Base-by-base conservation (phyloP, 2,797 vertebrate genomes). In the Notolabrus celidotus region DNA sequence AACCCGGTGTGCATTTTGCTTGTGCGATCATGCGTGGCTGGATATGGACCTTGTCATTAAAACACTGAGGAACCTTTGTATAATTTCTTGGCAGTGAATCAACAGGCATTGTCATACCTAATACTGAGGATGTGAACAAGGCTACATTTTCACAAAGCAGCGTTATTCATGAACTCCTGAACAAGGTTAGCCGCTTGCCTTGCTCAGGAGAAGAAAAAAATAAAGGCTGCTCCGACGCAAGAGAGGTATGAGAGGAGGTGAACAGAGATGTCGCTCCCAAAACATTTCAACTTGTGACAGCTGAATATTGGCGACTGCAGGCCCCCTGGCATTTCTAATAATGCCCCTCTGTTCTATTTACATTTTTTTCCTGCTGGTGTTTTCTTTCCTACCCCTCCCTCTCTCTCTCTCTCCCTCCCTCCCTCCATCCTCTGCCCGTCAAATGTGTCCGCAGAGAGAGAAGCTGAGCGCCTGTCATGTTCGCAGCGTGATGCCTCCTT, bases 391-490 rank as follows among this genome's bases (percentile, higher is more conserved):
- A 57, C 61, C 22, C 59, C 69, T 60, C 53, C 64, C 60, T 64
- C 42, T 29, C 16, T 50, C 56, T 77, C 27, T n/a, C n/a, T n/a
- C n/a, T n/a, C n/a, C n/a, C 16, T 66, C 57, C 78, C 27, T 66
- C 60, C 65, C 60, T 77, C 58, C 74, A 67, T 74, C 73, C 68
- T 71, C 77, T 61, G 51, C 78, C 80, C 87, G 25, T 91, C 88
- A 79, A 81, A 85, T 41, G 73, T 85, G 83, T 86, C 87, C 66
- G 7, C 12, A 1, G 75, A 89, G 81, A 72, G 77, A 79, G 72
- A 72, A 77, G 77, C 81, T 20, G 56, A 56, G 74, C 63, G 74
- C 80, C 87, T 93, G 90, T 90, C 91, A 90, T 92, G 89, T 92
- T 91, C 85, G 23, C 88, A 74, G 87, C 72, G 36, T 88, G 90